A percentile compares a stretch with the other conserved stretches of the same genome.
phyloP scores from a whole-genome alignment of 1,140 invertebrate species.

The Heliothis subflexa region DNA sequence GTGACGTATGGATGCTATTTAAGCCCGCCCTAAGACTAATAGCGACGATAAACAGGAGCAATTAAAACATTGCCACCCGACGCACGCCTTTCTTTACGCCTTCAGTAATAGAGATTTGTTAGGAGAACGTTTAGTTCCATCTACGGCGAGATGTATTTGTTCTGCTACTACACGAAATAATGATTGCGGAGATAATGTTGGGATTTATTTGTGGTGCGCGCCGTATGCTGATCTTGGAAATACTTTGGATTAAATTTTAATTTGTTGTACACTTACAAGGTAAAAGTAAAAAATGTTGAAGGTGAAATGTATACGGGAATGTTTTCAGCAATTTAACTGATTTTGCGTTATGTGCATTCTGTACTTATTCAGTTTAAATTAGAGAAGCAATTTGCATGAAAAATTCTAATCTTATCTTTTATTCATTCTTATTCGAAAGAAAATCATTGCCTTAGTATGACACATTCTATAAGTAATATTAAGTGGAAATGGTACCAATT shows the following conservation, averaged over 20 bases:
- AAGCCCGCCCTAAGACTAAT: conserved; percentile 81
- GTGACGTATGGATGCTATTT: conserved; percentile 84
- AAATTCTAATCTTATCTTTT: no score
- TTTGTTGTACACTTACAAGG: neutral
- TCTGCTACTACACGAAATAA: neutral
- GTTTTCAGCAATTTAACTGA: no score
- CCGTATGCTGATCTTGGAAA: neutral
- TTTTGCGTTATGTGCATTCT: no score
- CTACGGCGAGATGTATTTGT: conserved; percentile 25
- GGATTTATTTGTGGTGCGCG: neutral
- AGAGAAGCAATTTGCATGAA: no score
- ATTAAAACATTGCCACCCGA: conserved; percentile 84
- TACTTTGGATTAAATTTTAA: neutral
- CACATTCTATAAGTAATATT: no score
- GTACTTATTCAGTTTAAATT: no score
- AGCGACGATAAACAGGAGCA: conserved; percentile 80
- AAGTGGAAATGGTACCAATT: no score
- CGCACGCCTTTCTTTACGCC: conserved; percentile 83
- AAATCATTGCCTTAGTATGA: no score
- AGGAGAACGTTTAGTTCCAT: conserved; percentile 39
- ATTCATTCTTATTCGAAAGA: no score
- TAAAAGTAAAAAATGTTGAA: no score
- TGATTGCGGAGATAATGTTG: conserved; percentile 12
- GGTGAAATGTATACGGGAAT: no score
- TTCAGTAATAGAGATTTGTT: conserved; percentile 81